Evolutionary conservation across 2,113 vertebrate species (phyloP), one percentile per base, ranked within the genome.

Genomic region (Bolborhynchus lineola): DNA sequence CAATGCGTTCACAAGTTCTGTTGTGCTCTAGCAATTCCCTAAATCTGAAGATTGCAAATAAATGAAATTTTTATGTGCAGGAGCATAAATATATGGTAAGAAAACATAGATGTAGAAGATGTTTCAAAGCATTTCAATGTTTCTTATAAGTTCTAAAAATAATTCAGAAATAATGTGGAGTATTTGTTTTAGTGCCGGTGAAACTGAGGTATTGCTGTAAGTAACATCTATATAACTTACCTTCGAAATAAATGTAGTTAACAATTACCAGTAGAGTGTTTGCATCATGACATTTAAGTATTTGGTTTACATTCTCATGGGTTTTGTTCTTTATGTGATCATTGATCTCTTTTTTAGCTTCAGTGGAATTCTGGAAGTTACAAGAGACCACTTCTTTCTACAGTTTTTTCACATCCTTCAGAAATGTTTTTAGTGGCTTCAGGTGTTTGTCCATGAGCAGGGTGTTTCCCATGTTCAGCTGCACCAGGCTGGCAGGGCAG

Each of bases 231-330:
- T 37, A 26, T 47, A 59, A 50, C 96, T 95, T 98, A 99, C 98
- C 98, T 98, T 98, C 98, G 95, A 99, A 99, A 94, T 97, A 99
- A 89, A 99, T 96, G 12, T 98, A 98, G 93, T 98, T 99, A 69
- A 98, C 72, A 17, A 99, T 98, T 60, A 98, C 95, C 98, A 99
- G 96, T 46, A 97, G 60, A 4, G 93, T 97, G 19, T 86, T 85
- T 19, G 84, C 31, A 47, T 97, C 62, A 53, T 99, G 65, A 6
- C 97, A 96, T 33, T 97, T 96, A 69, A 99, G 93, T 87, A 98
- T 84, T 47, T 98, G 94, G 2, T 76, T 93, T 46, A 99, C 98
- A 79, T 96, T 98, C 85, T 98, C 97, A 0, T 96, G 63, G 0
- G 98, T 99, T 95, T 98, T 98, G 68, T 90, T 95, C 5, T 97